Percentiles rank a stretch among this genome's conserved stretches.
Conservation (phyloP, 2,888 invertebrate genomes). For the Pherbina coryleti region DNA sequence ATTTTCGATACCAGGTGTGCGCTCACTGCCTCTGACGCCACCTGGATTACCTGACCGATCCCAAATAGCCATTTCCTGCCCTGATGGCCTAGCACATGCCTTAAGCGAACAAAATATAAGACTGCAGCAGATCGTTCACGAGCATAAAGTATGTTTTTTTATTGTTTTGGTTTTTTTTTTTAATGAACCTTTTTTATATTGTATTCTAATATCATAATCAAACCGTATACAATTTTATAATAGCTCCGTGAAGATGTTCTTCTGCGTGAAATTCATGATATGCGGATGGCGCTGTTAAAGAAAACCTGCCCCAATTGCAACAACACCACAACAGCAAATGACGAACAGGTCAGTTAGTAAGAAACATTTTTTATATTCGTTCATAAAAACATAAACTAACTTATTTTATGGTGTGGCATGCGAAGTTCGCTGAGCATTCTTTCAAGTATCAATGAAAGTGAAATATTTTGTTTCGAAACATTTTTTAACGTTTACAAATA, state of each 20-base stretch:
- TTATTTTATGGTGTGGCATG: neutral
- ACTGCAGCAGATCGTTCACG: slow-evolving; percentile 84
- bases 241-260: slow-evolving; percentile 84
- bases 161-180: neutral
- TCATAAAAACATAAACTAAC: neutral
- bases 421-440: too few relatives aligned
- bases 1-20: slow-evolving; percentile 62
- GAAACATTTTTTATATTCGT: neutral
- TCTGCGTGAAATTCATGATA: slow-evolving; percentile 81
- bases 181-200: too few relatives aligned
- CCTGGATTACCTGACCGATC: slow-evolving; percentile 68
- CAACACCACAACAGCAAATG: slow-evolving; percentile 67
- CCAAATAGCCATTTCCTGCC: slow-evolving; percentile 66
- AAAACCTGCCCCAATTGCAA: slow-evolving; percentile 75
- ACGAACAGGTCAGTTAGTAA: slow-evolving; percentile 67
- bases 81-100: slow-evolving; percentile 69
- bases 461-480: too few relatives aligned
- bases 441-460: too few relatives aligned
- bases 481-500: too few relatives aligned
- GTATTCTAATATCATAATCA: neutral
- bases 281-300: slow-evolving; percentile 79
- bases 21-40: slow-evolving; percentile 72
- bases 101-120: slow-evolving; percentile 71
- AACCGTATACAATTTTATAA: slow-evolving; percentile 25
- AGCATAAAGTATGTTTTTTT: slow-evolving; percentile 77